Percentiles rank a stretch among this genome's conserved stretches.
These are phyloP conservation scores for Silurus aristotelis DNA, from an alignment of 2,797 vertebrate genomes.

Conservation along the genomic window DNA sequence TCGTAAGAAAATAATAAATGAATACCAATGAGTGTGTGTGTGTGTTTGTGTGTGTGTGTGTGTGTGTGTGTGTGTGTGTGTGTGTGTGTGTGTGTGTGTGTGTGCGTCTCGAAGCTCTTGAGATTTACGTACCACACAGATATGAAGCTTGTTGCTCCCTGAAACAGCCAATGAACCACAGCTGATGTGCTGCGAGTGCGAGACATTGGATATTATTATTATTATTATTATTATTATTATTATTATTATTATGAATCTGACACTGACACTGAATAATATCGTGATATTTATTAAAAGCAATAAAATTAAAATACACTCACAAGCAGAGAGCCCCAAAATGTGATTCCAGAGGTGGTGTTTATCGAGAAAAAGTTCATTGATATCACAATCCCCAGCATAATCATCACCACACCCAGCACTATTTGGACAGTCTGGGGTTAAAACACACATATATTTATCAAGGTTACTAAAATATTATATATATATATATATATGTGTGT, in stretches of 20 bases:
- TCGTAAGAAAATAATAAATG: too few species aligned
- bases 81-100: not conserved
- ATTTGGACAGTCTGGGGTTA: conserved; percentile 24
- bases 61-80: too few species aligned
- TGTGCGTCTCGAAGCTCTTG: not conserved
- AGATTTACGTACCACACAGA: not conserved
- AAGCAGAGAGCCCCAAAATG: conserved; percentile 4
- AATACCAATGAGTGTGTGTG: too few species aligned
- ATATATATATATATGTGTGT: too few species aligned
- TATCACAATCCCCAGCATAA: conserved; percentile 19
- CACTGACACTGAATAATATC: not conserved
- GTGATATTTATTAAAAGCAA: not conserved
- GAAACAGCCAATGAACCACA: conserved; percentile 1
- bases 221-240: not conserved
- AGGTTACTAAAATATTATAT: too few species aligned
- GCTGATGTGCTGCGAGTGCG: not conserved
- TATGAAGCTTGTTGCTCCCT: not conserved
- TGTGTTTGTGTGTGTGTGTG: too few species aligned
- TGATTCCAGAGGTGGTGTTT: not conserved
- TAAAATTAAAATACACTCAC: conserved; percentile 6
- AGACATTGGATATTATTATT: not conserved
- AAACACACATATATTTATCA: not conserved
- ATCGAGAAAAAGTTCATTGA: rapidly evolving
- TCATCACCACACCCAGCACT: conserved; percentile 13
- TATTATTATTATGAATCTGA: not conserved